Evolutionary conservation across 2,113 vertebrate species (phyloP).

Genomic region (Cnemophilus loriae): DNA sequence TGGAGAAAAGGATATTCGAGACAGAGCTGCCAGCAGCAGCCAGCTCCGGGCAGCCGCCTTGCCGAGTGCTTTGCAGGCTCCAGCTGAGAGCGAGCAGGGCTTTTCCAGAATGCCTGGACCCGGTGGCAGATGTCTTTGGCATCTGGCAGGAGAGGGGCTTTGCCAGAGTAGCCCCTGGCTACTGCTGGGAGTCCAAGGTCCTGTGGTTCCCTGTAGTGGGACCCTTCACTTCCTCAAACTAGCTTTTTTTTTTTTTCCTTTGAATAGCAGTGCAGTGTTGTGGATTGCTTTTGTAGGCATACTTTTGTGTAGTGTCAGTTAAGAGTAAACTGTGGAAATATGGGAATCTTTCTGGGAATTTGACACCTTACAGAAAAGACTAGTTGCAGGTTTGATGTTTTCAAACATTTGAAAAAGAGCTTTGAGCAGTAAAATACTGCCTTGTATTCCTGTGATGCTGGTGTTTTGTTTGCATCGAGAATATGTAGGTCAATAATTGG

Average conservation of each 20-base stretch:
- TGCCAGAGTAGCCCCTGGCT: not conserved
- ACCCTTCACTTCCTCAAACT: not conserved
- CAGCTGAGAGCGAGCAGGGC: not conserved
- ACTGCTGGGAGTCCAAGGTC: accelerated
- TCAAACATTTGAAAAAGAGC: not conserved
- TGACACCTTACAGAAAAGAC: not conserved
- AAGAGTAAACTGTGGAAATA: not conserved
- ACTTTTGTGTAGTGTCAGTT: not conserved
- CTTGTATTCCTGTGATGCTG: not conserved
- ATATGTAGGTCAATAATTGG: not conserved
- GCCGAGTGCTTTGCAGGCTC: accelerated
- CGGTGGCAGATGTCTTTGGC: accelerated
- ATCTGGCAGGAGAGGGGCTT: accelerated
- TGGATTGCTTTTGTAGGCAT: not conserved
- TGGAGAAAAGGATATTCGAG: not conserved
- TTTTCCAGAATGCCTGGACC: not conserved
- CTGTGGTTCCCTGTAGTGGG: accelerated
- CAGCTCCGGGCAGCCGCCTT: accelerated
- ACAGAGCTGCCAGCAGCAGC: not conserved
- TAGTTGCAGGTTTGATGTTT: not conserved
- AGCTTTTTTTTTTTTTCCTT: accelerated
- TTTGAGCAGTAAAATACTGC: not conserved
- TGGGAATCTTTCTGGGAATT: not conserved
- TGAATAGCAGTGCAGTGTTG: not conserved
- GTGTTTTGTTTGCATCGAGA: not conserved